phyloP scores from a whole-genome alignment of 2,888 invertebrate species.

The Hoplodrina blanda region DNA sequence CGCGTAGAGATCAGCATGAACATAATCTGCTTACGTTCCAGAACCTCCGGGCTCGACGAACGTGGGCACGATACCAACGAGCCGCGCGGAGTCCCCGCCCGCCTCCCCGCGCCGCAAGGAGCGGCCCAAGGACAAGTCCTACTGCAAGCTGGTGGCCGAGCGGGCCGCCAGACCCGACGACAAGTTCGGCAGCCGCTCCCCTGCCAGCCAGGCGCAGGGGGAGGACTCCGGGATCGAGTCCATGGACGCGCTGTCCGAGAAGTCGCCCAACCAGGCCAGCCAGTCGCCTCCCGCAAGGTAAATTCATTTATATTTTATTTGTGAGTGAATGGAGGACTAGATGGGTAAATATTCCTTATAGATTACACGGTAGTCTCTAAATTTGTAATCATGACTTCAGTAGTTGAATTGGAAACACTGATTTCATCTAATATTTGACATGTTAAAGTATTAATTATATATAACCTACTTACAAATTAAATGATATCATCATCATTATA shows the following conservation, averaged over 20 bases:
- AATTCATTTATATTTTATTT: neutral
- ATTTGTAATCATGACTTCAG: too few relatives aligned
- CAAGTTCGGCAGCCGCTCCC: constrained; percentile 85
- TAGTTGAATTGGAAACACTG: too few relatives aligned
- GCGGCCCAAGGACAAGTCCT: constrained; percentile 89
- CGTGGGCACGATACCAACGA: constrained; percentile 91
- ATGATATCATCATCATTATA: constrained; percentile 70
- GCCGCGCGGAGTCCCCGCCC: constrained; percentile 80
- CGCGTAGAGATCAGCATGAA: neutral
- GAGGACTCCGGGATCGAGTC: constrained; percentile 98
- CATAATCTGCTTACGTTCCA: constrained; percentile 65
- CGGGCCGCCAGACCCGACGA: constrained; percentile 77
- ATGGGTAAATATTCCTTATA: too few relatives aligned
- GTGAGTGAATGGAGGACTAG: too few relatives aligned
- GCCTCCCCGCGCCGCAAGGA: constrained; percentile 81
- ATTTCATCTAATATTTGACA: too few relatives aligned
- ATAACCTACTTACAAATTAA: too few relatives aligned
- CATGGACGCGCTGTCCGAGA: constrained; percentile 98
- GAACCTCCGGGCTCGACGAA: constrained; percentile 92
- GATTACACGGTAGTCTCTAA: too few relatives aligned
- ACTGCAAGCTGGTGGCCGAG: constrained; percentile 90
- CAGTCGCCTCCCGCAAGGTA: constrained; percentile 91
- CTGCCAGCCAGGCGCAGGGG: constrained; percentile 91
- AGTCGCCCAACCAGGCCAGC: constrained; percentile 96
- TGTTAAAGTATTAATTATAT: neutral